Evolutionary conservation across 2,888 invertebrate species (phyloP), one percentile per base, ranked within the genome.

Genomic region (Myopa testacea): DNA sequence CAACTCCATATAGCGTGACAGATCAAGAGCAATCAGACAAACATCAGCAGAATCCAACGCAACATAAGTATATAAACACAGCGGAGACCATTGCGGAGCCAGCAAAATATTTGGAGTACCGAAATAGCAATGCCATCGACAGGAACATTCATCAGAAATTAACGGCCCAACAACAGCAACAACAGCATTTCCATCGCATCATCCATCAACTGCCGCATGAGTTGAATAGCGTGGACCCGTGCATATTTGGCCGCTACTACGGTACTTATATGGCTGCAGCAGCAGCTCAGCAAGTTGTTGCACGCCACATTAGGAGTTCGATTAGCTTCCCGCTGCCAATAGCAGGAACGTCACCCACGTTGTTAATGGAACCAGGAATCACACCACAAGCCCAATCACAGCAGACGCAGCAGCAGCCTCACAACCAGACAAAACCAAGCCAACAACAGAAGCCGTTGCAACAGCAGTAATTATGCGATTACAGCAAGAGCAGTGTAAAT

Each of bases 211-310:
- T 74, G 84, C 81, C 70, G 50, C 78, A 83, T 82, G 84, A 83
- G 50, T 78, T 80, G 2, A 14, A n/a, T 79, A 81, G 63, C 78
- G 81, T 88, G 75, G 86, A 88, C 81, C 86, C 88, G 0, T 83
- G 87, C 16, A 83, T 89, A 65, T 81, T 89, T 6, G 88, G 87
- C 12, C 84, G 86, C 19, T 89, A 89, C 78, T 89, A 89, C 71
- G 89, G 87, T 4, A 87, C 87, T 4, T 89, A 88, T 71, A 88
- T 89, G 85, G 88, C 88, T 4, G 89, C 88, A 26, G 88, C 88
- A 10, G 84, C 85, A 0, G 84, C 84, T 0, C 83, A 82, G 58
- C 82, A 83, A 12, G 83, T 81, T 10, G 83, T 80, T 26, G 84
- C 83, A 55, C 80, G 84, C 8, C 81, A 81, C 65, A 70, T 71